Evolutionary conservation across 2,888 invertebrate genomes (phyloP), one percentile per base, ranked within the genome.

Genomic region (Adineta ricciae): DNA sequence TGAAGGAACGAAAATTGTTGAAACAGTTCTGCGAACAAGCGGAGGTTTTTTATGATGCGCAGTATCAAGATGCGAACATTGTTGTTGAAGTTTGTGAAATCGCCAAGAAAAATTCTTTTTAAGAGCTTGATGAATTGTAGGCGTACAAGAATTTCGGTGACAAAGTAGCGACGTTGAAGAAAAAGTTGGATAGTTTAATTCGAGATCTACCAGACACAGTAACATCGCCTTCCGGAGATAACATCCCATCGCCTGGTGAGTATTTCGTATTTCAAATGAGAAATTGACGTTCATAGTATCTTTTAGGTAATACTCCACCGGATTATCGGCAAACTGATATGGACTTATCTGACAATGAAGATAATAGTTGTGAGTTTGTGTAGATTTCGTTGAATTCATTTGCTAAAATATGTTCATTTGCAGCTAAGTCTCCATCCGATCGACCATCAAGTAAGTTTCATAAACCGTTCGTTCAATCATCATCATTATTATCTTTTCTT

Each of bases 41-140:
- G 36, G 85, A 85, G 49, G 54, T 84, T 36, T 85, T 85, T 32
- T 85, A 85, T 49, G 85, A 85, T 83, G 85, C 84, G 19, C 85
- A 85, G 50, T 85, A 84, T 56, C 73, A 85, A 38, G 85, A 85
- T 82, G 85, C 85, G 16, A 85, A 82, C 36, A 85, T 83, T 56
- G 85, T 85, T 21, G 78, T 82, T 16, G 83, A 84, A 78, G 78
- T 78, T 78, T 24, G 78, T 78, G 19, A 5, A 38, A 19, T 50
- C 19, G 14, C 19, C 50, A 50, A 50, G 19, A 50, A 50, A 3
- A 16, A 50, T 11, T 8, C 11, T 46, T 46, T 46, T 46, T 11
- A 46, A 46, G n/a, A n/a, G n/a, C n/a, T n/a, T n/a, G n/a, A 50
- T 50, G 16, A 7, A n/a, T 64, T 14, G 56, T 64, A 84, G 73